Evolutionary conservation across 1,140 invertebrate species (phyloP).

Genomic region (Doryteuthis pealeii): DNA sequence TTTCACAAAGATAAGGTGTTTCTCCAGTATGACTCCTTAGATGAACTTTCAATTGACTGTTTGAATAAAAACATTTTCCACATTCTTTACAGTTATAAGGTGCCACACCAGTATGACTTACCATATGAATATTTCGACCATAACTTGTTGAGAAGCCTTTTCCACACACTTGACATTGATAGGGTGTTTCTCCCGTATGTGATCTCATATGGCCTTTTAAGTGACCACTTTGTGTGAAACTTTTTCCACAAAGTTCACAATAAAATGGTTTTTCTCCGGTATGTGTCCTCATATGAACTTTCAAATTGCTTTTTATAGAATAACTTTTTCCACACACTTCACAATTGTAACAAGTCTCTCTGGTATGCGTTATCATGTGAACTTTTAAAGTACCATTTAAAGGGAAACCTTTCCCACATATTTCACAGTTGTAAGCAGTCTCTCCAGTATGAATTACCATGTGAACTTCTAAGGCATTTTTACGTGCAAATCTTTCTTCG

Average conservation of each 20-base stretch:
- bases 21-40: not conserved
- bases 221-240: not conserved
- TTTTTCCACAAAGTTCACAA: not conserved
- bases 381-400: conserved; percentile 77
- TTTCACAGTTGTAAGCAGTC: too few relatives aligned
- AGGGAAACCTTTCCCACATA: too few relatives aligned
- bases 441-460: too few relatives aligned
- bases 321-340: conserved; percentile 93
- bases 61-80: not conserved
- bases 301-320: conserved; percentile 20
- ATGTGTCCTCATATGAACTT: too few relatives aligned
- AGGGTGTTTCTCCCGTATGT: not conserved
- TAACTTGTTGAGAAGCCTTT: not conserved
- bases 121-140: not conserved
- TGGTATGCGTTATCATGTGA: conserved; percentile 96
- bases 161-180: not conserved
- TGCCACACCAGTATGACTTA: not conserved
- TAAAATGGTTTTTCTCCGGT: too few relatives aligned
- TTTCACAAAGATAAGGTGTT: not conserved
- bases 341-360: conserved; percentile 69
- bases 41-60: not conserved
- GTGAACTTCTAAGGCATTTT: too few relatives aligned
- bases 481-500: too few relatives aligned
- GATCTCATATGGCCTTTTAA: not conserved
- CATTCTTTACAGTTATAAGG: not conserved